Evolutionary conservation across 2,888 invertebrate species (phyloP), one percentile per base, ranked within the genome.

Genomic region (Orthosia incerta): DNA sequence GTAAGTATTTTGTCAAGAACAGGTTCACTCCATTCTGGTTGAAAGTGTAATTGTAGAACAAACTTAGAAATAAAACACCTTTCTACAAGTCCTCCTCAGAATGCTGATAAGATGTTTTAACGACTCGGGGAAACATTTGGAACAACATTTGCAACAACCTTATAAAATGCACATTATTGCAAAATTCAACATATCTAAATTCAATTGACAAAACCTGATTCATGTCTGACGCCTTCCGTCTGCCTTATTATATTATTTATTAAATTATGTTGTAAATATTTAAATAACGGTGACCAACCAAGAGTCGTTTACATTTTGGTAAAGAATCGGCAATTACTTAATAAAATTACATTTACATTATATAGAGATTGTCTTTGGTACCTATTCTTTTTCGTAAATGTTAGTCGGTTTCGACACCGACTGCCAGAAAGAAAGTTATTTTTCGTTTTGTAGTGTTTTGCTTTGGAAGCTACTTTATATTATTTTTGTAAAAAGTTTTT

Each of bases 81-180:
- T 71, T 71, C 45, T 23, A 46, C 20, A 51, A 15, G 0, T 18
- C 45, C 12, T 61, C 46, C 13, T 71, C 18, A 23, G 15, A 63
- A 68, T 51, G 46, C 31, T n/a, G 23, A 61, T 48, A 20, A 18
- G 15, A 15, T 15, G 18, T 51, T 57, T 26, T 7, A 46, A 26
- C 26, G 12, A 72, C 16, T 71, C 53, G 12, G 4, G 20, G 18
- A 15, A 45, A n/a, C 2, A 46, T 46, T 71, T 60, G 15, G 2
- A 46, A 20, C n/a, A 45, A n/a, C 3, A 46, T 46, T 53, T 55
- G 13, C 18, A 9, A 56, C 46, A 16, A 48, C 16, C 13, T 31
- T 26, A n/a, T 53, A 18, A 39, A 65, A 50, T 69, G n/a, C 0
- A 20, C 5, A 61, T 67, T 15, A 16, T 11, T 50, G 18, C 11